Evolutionary conservation across 2,113 vertebrate genomes (phyloP).

Genomic region (Erythrocercus mccallii): DNA sequence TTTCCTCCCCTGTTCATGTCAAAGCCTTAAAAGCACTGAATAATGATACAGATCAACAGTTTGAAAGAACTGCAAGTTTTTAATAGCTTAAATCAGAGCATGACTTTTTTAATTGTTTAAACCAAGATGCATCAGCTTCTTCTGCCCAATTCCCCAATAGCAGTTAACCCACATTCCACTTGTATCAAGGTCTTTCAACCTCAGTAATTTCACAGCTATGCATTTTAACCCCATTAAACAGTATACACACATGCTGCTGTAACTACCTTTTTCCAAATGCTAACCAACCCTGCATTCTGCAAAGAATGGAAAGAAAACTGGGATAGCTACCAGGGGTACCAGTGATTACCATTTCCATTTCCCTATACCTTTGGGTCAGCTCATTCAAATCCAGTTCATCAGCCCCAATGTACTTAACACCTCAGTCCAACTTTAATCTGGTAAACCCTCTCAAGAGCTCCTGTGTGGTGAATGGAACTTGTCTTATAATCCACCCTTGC

Average conservation of each 20-base stretch:
- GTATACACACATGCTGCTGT: fast-evolving
- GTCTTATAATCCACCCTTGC: neutral
- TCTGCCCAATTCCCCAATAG: neutral
- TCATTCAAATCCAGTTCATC: neutral
- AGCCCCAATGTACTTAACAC: neutral
- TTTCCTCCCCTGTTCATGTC: neutral
- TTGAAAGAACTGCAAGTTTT: neutral
- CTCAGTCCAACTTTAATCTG: neutral
- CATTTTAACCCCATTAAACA: neutral
- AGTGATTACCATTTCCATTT: neutral
- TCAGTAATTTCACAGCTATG: neutral
- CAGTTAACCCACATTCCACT: neutral
- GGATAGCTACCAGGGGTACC: neutral
- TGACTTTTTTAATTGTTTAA: fast-evolving
- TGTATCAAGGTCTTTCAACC: fast-evolving
- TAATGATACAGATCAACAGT: neutral
- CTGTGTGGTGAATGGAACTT: fast-evolving
- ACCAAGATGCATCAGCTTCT: neutral
- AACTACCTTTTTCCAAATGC: neutral
- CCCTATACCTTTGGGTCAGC: neutral
- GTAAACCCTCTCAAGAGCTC: neutral
- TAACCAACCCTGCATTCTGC: neutral
- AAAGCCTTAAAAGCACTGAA: neutral
- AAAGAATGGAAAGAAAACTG: neutral
- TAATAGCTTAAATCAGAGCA: neutral